These are phyloP conservation scores for Tympanuchus pallidicinctus DNA, from an alignment of 2,113 vertebrate genomes.

Conservation along the genomic window DNA sequence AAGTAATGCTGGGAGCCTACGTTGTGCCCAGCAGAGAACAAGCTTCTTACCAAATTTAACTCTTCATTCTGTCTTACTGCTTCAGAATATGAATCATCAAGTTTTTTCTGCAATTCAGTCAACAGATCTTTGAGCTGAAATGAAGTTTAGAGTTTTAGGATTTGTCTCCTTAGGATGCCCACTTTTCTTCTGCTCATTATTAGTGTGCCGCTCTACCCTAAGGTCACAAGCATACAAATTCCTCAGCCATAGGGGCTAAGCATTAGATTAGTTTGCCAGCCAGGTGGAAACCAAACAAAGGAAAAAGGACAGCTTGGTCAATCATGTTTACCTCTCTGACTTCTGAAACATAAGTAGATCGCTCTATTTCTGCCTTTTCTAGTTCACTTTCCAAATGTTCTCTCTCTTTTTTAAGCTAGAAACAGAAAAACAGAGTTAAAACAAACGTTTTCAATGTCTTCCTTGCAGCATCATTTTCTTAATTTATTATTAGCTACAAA, in stretches of 20 bases:
- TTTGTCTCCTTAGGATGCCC: constrained; percentile 70
- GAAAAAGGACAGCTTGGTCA: constrained; percentile 1
- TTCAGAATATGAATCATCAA: constrained; percentile 98
- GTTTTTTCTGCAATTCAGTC: constrained; percentile 99
- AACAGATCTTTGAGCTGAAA: constrained; percentile 99
- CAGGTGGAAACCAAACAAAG: constrained; percentile 40
- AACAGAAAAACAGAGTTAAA: constrained; percentile 64
- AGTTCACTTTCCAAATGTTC: constrained; percentile 93
- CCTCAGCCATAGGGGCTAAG: constrained; percentile 49
- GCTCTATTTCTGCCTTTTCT: constrained; percentile 92
- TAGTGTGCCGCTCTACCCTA: constrained; percentile 31
- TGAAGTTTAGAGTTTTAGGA: constrained; percentile 92
- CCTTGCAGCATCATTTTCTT: background rate
- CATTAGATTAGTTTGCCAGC: constrained; percentile 48
- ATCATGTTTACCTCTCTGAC: constrained; percentile 89
- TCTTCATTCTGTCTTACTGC: constrained; percentile 99
- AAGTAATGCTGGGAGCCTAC: constrained; percentile 61
- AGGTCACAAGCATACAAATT: constrained; percentile 63
- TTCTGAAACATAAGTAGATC: constrained; percentile 93
- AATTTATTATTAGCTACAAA: background rate
- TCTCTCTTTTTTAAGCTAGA: constrained; percentile 89
- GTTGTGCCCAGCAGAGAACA: constrained; percentile 72
- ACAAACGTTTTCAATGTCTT: background rate
- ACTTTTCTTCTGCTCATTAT: constrained; percentile 68
- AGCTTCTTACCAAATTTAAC: constrained; percentile 97